A percentile compares a stretch with the other conserved stretches of the same genome.
These are phyloP conservation scores for Tiphia femorata DNA, from an alignment of 2,888 invertebrate genomes.

Conservation along the genomic window DNA sequence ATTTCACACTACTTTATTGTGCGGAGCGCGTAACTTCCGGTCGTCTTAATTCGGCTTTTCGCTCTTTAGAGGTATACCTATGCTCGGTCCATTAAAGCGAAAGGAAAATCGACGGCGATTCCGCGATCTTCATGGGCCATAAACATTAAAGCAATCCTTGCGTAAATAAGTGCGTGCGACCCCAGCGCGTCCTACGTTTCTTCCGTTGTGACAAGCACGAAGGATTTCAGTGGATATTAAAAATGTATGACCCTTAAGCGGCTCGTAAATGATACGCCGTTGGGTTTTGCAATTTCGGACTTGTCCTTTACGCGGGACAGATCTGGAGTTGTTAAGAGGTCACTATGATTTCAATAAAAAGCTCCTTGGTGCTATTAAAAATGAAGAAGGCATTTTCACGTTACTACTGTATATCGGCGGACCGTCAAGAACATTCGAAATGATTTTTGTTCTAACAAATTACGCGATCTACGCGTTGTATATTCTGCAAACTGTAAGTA, in stretches of 20 bases:
- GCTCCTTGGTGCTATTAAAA: too few species aligned
- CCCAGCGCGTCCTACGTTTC: constrained; percentile 2
- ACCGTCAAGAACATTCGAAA: too few species aligned
- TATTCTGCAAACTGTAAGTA: constrained; percentile 22
- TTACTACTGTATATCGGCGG: too few species aligned
- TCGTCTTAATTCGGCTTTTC: not conserved
- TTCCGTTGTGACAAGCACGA: not conserved
- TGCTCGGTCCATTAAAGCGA: too few species aligned
- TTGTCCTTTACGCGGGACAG: too few species aligned
- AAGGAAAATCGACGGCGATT: constrained; percentile 21
- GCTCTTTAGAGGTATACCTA: not conserved
- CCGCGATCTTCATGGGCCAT: constrained; percentile 20
- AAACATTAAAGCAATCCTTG: constrained; percentile 43
- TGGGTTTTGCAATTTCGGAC: not conserved
- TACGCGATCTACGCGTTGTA: constrained; percentile 6
- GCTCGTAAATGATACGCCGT: constrained; percentile 10
- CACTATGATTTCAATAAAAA: too few species aligned
- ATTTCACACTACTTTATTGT: too few species aligned
- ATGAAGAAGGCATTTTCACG: too few species aligned
- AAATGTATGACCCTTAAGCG: constrained; percentile 4
- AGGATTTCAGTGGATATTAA: constrained; percentile 6
- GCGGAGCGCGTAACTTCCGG: not conserved
- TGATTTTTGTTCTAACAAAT: too few species aligned
- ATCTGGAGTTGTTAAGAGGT: too few species aligned
- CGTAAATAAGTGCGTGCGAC: constrained; percentile 37